Evolutionary conservation across 2,888 invertebrate genomes (phyloP), one percentile per base, ranked within the genome.

Genomic region (Gastracanthus pulcherrimus): DNA sequence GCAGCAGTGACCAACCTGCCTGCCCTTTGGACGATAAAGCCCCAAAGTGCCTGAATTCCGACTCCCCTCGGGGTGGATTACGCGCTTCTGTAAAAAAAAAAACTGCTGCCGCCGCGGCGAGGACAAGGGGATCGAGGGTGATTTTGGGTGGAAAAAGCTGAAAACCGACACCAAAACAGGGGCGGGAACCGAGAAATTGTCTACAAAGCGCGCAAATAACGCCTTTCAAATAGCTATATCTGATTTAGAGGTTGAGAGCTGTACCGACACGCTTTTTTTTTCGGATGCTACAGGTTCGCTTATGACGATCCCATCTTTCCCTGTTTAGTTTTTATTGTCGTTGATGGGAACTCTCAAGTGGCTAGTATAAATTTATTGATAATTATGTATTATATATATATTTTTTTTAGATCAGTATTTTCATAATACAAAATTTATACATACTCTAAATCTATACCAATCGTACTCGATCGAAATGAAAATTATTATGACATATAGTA

Each of bases 161-260:
- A 91, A 91, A 91, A 91, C 87, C 89, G 90, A 91, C 89, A 91
- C 91, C 90, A 90, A 91, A 91, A 91, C 88, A 90, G 89, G 89
- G 89, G 88, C 87, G 87, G 86, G 84, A 85, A 87, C 86, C 89
- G 89, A 87, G 88, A 91, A 90, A 91, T 91, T 88, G 89, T 84
- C 87, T 87, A 89, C 89, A 90, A 90, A 89, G 88, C 87, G 58
- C 34, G 87, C 89, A 88, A 89, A 89, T 90, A 89, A 89, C 88
- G 85, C 86, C 85, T 84, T 84, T 86, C 87, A 88, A 89, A 87
- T 88, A 86, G 84, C 88, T 86, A 88, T 89, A 91, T 90, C 90
- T 87, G 89, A 89, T 89, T 88, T 88, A 86, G 84, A 84, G 80
- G 69, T 81, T 86, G 83, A 77, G 76, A 82, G 78, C 80, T 81